Evolutionary conservation across 2,888 invertebrate species (phyloP).

Genomic region (Eremobia ochroleuca): DNA sequence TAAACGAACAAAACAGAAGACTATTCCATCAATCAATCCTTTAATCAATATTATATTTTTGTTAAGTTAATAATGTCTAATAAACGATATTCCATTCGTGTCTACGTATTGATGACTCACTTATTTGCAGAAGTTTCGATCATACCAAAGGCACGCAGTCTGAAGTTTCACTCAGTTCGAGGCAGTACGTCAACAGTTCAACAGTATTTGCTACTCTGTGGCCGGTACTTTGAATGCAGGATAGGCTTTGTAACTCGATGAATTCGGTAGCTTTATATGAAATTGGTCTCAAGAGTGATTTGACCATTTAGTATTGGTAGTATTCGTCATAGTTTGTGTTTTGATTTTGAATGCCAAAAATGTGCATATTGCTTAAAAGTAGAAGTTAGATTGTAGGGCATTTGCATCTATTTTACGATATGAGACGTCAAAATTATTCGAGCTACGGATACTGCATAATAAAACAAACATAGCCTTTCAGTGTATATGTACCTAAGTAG

Average conservation of each 20-base stretch:
- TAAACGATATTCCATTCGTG: not conserved
- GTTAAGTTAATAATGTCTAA: not conserved
- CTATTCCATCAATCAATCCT: not conserved
- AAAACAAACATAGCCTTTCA: not conserved
- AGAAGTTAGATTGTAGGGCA: not conserved
- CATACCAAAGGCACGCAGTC: not conserved
- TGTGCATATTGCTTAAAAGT: not conserved
- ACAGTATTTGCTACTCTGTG: conserved; percentile 7
- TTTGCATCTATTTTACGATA: not conserved
- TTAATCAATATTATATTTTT: not conserved
- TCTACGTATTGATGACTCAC: not conserved
- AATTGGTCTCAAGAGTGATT: not conserved
- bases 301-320: not conserved
- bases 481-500: not conserved
- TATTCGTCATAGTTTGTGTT: not conserved
- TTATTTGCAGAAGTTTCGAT: not conserved
- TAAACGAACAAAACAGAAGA: not conserved
- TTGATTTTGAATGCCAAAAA: not conserved
- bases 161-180: not conserved
- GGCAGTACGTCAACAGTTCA: conserved; percentile 8
- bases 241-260: conserved; percentile 17
- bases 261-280: conserved; percentile 8
- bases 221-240: not conserved
- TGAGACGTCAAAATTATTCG: not conserved
- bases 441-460: not conserved